Conservation (phyloP, 2,797 vertebrate species). For the Myotis pilosus region DNA sequence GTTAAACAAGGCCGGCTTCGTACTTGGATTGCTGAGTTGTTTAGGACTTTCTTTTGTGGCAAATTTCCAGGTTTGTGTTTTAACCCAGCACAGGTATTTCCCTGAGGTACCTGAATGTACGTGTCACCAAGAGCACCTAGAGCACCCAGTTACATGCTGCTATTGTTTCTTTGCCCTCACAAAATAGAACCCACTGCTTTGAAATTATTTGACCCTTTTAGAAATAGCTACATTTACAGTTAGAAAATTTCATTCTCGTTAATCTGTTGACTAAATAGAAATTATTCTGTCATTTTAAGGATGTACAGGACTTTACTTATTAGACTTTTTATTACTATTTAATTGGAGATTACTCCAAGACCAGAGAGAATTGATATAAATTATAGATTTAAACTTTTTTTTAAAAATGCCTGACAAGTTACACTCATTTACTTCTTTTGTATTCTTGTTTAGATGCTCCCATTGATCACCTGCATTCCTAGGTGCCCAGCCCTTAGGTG, state of each 20-base stretch:
- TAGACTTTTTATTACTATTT: neutral
- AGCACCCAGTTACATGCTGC: neutral
- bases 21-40: slow-evolving; percentile 89
- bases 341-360: neutral
- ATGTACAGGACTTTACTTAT: neutral
- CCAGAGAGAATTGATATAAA: neutral
- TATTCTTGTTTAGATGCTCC: neutral
- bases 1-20: slow-evolving; percentile 86
- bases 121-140: neutral
- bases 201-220: neutral
- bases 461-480: neutral
- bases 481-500: neutral
- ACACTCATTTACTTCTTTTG: neutral
- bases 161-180: slow-evolving; percentile 38
- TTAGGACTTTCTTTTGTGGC: slow-evolving; percentile 93
- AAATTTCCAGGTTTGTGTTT: slow-evolving; percentile 93
- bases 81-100: neutral
- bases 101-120: neutral
- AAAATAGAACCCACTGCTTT: neutral
- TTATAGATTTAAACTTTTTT: neutral
- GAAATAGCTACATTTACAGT: neutral
- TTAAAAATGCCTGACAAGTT: neutral
- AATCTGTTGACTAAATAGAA: neutral
- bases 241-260: neutral
- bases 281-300: neutral